A percentile compares a stretch with the other conserved stretches of the same genome.
Evolutionary conservation across 2,888 invertebrate genomes (phyloP).

Genomic region (Coronaproctus castanopsis): DNA sequence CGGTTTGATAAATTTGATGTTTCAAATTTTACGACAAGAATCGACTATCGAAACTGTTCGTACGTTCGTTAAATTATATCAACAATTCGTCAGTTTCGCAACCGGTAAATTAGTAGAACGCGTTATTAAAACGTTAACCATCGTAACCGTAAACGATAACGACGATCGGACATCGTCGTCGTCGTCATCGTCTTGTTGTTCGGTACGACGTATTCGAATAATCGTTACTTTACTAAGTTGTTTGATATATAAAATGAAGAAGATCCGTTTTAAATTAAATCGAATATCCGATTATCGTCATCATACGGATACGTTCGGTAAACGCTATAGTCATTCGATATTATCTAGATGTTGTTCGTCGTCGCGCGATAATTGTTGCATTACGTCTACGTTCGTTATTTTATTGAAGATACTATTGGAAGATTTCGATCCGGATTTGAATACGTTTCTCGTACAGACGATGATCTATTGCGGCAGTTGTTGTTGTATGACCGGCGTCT

Average conservation of each 20-base stretch:
- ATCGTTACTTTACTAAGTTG: slow-evolving; percentile 26
- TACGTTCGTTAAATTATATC: slow-evolving; percentile 5
- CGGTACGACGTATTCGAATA: slow-evolving; percentile 13
- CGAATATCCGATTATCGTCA: slow-evolving; percentile 37
- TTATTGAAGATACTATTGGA: slow-evolving; percentile 25
- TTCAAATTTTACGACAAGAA: slow-evolving; percentile 7
- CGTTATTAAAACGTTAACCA: slow-evolving; percentile 6
- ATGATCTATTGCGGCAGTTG: slow-evolving; percentile 38
- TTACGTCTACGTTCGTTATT: slow-evolving; percentile 35
- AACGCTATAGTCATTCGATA: slow-evolving; percentile 26
- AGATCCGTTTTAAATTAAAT: slow-evolving; percentile 34
- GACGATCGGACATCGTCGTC: slow-evolving; percentile 1
- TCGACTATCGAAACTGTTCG: slow-evolving; percentile 1
- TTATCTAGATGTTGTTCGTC: slow-evolving; percentile 26
- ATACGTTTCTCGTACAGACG: slow-evolving; percentile 27
- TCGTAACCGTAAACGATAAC: not conserved
- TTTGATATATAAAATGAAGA: slow-evolving; percentile 35
- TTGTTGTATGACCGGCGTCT: slow-evolving; percentile 37
- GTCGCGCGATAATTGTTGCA: slow-evolving; percentile 32
- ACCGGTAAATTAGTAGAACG: slow-evolving; percentile 4
- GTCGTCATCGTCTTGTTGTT: not conserved
- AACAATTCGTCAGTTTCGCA: slow-evolving; percentile 7
- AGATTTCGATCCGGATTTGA: slow-evolving; percentile 18
- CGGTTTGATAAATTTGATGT: slow-evolving; percentile 5
- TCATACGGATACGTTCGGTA: slow-evolving; percentile 37